A percentile compares a stretch with the other conserved stretches of the same genome.
Evolutionary conservation across 2,888 invertebrate species (phyloP).

Genomic region (Drosophila robusta): DNA sequence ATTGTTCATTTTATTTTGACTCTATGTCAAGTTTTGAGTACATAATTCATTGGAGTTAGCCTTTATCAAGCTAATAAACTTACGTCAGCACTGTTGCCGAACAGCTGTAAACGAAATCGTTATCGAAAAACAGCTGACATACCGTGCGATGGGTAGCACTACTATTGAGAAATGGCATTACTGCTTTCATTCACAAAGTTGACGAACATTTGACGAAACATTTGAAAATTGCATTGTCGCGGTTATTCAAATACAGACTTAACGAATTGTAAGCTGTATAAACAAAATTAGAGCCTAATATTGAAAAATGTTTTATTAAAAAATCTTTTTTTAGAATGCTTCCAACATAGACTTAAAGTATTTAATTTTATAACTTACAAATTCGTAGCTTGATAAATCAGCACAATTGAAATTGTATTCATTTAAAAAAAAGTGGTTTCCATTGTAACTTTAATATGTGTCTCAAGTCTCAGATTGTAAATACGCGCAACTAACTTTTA

Average conservation of each 20-base stretch:
- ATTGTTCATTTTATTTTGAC: too few species aligned
- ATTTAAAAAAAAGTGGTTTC: too few species aligned
- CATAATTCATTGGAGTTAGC: background rate
- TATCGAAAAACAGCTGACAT: slow-evolving; percentile 50
- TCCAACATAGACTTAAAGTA: too few species aligned
- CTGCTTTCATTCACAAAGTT: background rate
- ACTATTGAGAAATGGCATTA: slow-evolving; percentile 3
- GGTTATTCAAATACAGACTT: too few species aligned
- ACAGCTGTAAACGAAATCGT: slow-evolving; percentile 38
- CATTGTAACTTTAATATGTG: too few species aligned
- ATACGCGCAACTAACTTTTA: slow-evolving; percentile 16
- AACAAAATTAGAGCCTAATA: too few species aligned
- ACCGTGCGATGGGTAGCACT: slow-evolving; percentile 37
- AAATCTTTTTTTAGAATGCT: too few species aligned
- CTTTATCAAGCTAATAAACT: background rate
- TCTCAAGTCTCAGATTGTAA: background rate
- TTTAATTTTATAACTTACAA: too few species aligned
- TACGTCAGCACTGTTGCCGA: slow-evolving; percentile 33
- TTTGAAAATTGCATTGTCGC: slow-evolving; percentile 12
- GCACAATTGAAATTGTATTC: too few species aligned
- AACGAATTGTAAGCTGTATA: too few species aligned
- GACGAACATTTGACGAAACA: slow-evolving; percentile 12
- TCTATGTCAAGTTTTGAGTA: background rate
- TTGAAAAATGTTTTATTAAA: too few species aligned
- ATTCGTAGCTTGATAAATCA: too few species aligned